Evolutionary conservation across 1,140 invertebrate species (phyloP), one percentile per base, ranked within the genome.

Genomic region (Lepeophtheirus salmonis): DNA sequence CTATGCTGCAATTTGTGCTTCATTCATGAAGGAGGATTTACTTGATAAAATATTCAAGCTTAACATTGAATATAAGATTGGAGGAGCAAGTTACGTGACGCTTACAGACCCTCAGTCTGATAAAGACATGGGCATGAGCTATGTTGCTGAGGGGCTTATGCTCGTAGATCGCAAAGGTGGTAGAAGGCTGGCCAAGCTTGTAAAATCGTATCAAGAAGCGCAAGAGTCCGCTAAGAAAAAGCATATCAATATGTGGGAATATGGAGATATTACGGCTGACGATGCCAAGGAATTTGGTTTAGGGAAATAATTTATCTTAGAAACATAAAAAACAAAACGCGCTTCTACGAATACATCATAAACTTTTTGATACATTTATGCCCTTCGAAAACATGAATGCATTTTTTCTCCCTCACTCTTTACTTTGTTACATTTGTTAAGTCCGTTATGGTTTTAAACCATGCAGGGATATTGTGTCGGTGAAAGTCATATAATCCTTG

Each of bases 181-280:
- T 76, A 25, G 84, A 2, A 61, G 25, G 24, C 50, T 61, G 1
- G 59, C 49, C 50, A 54, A 24, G 21, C 24, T 61, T n/a, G 50
- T 56, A 2, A 52, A 61, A 17, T 2, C 89, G 60, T 97, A 95
- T 70, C 77, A 76, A 63, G 78, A 78, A 30, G 86, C 89, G 13
- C 84, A 95, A 70, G 82, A 89, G 63, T 75, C 80, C 56, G 92
- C 91, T 2, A 84, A 86, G 70, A 81, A 80, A 64, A 79, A 80
- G 52, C 86, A 89, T 71, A 73, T 80, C 60, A 86, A 84, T 68
- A 83, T 97, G 63, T 97, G 92, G 91, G 80, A 84, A 66, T 96
- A 97, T 70, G 92, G 92, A 16, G 91, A 97, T 70, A 87, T 95
- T 68, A 88, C 84, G 59, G 89, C 89, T 65, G 92, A 96, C 67